Percentiles rank a stretch among this genome's conserved stretches.
Evolutionary conservation across 92 coral and sea anemone species (phyloP).

Genomic region (Anthopleura xanthogrammica): DNA sequence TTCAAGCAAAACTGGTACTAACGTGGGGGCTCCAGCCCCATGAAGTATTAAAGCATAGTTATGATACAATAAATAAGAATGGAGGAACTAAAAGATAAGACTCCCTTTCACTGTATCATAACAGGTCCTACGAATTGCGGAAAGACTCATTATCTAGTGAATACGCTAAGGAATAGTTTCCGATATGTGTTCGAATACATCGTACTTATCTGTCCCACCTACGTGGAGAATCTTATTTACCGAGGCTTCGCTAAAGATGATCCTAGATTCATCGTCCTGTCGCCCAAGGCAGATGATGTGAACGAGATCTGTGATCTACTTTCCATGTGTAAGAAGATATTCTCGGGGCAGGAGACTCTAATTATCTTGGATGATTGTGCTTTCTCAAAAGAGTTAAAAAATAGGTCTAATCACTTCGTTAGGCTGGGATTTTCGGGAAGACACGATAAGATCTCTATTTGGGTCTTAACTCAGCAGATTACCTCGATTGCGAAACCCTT

Average conservation of each 20-base stretch:
- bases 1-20: too few species aligned
- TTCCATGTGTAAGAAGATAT: not conserved
- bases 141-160: too few species aligned
- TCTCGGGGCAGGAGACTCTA: conserved; percentile 20
- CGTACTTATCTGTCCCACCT: not conserved
- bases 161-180: not conserved
- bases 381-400: conserved; percentile 19
- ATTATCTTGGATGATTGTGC: conserved; percentile 36
- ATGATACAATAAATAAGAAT: too few species aligned
- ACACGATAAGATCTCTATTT: not conserved
- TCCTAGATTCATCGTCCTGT: conserved; percentile 18
- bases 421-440: conserved; percentile 27
- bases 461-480: conserved; percentile 31
- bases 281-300: conserved; percentile 20
- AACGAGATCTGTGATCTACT: conserved; percentile 20
- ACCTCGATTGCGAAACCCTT: conserved; percentile 28
- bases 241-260: conserved; percentile 12
- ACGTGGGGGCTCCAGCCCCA: too few species aligned
- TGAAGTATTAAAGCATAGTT: too few species aligned
- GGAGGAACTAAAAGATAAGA: not conserved
- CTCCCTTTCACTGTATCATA: not conserved
- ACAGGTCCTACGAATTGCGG: too few species aligned
- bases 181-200: not conserved
- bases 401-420: conserved; percentile 1
- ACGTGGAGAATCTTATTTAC: not conserved